Conservation (phyloP, 2,888 invertebrate species). For the Nephrotoma flavescens region DNA sequence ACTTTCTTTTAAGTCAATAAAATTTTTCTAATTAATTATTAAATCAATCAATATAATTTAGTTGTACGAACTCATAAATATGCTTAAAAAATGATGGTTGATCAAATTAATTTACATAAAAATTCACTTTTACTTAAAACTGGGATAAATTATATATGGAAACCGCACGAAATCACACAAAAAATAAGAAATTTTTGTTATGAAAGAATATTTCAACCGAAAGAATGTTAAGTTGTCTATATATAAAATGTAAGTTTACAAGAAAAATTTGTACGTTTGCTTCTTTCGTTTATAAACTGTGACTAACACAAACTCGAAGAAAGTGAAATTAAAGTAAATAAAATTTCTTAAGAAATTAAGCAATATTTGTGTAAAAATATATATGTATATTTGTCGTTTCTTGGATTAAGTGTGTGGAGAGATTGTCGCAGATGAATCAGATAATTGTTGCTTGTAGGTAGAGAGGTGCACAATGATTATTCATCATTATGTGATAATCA, state of each 20-base stretch:
- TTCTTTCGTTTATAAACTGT: not conserved
- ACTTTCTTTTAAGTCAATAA: not conserved
- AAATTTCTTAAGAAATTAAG: not conserved
- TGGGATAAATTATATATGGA: not conserved
- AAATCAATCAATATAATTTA: not conserved
- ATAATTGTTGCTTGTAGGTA: too few relatives aligned
- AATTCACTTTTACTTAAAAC: not conserved
- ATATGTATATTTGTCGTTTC: too few relatives aligned
- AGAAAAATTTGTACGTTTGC: not conserved
- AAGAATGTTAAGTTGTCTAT: not conserved
- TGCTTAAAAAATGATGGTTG: not conserved
- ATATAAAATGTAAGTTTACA: too few relatives aligned
- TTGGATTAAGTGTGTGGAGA: not conserved
- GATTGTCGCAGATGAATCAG: too few relatives aligned
- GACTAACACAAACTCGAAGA: not conserved
- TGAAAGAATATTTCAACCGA: not conserved
- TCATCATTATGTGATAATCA: not conserved
- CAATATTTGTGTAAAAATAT: not conserved
- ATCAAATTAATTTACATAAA: not conserved
- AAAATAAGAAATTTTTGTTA: not conserved
- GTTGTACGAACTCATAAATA: too few relatives aligned
- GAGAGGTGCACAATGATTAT: not conserved
- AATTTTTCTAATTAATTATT: not conserved
- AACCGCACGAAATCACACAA: not conserved
- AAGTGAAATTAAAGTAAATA: not conserved